These are phyloP conservation scores for Galago senegalensis DNA, from an alignment of 2,797 vertebrate genomes.

Conservation along the genomic window DNA sequence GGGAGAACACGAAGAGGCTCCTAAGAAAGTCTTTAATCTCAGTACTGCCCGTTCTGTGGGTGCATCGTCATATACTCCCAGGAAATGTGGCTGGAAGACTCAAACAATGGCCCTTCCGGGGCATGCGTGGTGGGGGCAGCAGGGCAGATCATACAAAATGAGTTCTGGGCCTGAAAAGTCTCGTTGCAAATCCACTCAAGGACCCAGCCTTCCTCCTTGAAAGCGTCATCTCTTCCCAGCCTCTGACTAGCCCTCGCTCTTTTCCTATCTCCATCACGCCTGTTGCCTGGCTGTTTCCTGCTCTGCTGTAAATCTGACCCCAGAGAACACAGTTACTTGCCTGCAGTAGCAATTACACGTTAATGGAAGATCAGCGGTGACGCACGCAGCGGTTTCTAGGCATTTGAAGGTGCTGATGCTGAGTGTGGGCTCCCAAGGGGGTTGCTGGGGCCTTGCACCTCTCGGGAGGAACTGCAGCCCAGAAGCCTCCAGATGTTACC, in stretches of 20 bases:
- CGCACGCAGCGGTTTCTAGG: not conserved
- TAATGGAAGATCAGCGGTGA: not conserved
- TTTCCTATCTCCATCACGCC: accelerated
- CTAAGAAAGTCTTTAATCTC: not conserved
- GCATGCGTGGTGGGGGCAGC: not conserved
- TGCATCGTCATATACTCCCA: not conserved
- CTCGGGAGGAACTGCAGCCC: not conserved
- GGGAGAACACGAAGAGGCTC: not conserved
- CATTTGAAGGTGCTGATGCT: not conserved
- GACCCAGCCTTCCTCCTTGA: not conserved
- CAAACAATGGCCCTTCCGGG: not conserved
- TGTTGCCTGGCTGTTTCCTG: slow-evolving; percentile 12
- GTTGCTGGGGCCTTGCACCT: not conserved
- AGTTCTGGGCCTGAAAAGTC: not conserved
- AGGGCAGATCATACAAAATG: not conserved
- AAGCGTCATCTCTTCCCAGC: not conserved
- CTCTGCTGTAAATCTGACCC: slow-evolving; percentile 12
- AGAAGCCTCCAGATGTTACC: not conserved
- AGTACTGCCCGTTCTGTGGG: not conserved
- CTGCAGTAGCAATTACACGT: not conserved
- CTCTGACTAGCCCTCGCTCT: not conserved
- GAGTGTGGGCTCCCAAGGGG: not conserved
- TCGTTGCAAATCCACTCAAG: not conserved
- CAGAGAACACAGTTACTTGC: not conserved
- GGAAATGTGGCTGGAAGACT: not conserved